phyloP scores from a whole-genome alignment of 2,113 vertebrate genomes.

The Connochaetes taurinus region DNA sequence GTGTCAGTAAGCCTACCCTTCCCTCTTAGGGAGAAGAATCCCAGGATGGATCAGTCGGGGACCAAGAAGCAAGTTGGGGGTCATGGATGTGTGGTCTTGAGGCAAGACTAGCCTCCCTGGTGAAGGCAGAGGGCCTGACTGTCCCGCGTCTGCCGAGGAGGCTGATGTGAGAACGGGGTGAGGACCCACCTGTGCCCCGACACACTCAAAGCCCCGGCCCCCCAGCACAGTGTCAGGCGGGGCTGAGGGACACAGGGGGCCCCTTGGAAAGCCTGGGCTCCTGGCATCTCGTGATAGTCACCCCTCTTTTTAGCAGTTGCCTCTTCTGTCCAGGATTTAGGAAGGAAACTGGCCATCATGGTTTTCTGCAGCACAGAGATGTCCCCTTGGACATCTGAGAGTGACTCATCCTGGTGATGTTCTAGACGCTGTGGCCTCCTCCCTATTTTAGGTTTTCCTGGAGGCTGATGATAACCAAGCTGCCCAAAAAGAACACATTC shows the following conservation, averaged over 20 bases:
- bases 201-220: rapidly evolving
- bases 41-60: neutral
- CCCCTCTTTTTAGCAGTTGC: neutral
- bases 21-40: neutral
- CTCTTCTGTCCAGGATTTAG: neutral
- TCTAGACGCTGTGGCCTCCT: neutral
- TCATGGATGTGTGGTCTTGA: neutral
- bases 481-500: neutral
- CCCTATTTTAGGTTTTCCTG: neutral
- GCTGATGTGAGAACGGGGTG: neutral
- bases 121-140: neutral
- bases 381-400: neutral
- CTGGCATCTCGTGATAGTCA: rapidly evolving
- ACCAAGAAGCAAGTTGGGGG: neutral
- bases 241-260: neutral
- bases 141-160: no score
- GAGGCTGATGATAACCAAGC: neutral
- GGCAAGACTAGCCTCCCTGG: neutral
- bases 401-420: neutral
- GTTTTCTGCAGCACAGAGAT: neutral
- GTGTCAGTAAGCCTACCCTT: neutral
- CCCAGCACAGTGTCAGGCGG: rapidly evolving
- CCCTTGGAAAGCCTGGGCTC: neutral
- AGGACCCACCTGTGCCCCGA: rapidly evolving
- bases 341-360: rapidly evolving